phyloP scores from a whole-genome alignment of 2,797 vertebrate genomes.

The Anguilla anguilla region DNA sequence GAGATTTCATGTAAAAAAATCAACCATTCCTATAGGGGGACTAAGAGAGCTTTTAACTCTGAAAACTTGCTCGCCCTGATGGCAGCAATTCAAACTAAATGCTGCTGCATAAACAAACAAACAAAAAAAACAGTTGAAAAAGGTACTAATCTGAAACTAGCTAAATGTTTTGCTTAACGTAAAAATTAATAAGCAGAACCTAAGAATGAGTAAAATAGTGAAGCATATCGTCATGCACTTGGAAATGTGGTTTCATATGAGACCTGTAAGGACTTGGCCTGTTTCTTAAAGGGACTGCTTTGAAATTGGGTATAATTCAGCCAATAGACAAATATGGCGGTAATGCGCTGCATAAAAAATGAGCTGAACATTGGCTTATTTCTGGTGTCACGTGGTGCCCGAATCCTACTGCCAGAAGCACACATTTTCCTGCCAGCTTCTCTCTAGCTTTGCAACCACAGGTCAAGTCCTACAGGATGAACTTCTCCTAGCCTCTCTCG shows the following conservation, averaged over 20 bases:
- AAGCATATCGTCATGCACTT: conserved; percentile 5
- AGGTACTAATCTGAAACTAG: not conserved
- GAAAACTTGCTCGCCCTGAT: conserved; percentile 18
- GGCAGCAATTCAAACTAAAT: conserved; percentile 6
- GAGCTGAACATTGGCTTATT: not conserved
- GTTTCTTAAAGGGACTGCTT: not conserved
- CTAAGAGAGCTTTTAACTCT: conserved; percentile 20
- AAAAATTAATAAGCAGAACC: not conserved
- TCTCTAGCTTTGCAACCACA: conserved; percentile 7
- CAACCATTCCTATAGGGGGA: conserved; percentile 75
- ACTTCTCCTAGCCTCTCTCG: conserved; percentile 6
- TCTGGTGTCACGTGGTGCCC: not conserved
- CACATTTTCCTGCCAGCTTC: not conserved
- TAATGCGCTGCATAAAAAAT: not conserved
- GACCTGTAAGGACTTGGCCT: conserved; percentile 21
- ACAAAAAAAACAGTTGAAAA: not conserved
- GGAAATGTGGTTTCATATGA: conserved; percentile 18
- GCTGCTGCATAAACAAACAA: not conserved
- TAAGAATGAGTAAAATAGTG: conserved; percentile 11
- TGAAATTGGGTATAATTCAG: not conserved
- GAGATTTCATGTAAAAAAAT: conserved; percentile 80
- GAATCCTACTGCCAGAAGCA: not conserved
- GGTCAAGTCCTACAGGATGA: conserved; percentile 25
- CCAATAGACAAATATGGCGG: not conserved
- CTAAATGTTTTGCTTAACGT: not conserved